Base-by-base conservation (phyloP, 1,140 invertebrate species). In the silkworm (Bombyx mori) region DNA sequence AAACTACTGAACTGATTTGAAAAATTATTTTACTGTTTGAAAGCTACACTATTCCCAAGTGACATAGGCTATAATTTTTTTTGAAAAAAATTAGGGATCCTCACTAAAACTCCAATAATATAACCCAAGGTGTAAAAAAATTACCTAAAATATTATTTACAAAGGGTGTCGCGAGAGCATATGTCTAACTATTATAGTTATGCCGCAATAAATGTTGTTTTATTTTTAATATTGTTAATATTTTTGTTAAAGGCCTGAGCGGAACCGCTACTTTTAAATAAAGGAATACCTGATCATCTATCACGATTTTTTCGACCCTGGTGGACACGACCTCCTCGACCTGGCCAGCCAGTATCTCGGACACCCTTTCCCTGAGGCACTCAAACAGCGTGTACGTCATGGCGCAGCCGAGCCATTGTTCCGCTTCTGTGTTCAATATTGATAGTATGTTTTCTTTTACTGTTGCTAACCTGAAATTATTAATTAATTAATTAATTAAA, bases 351-450 rank as follows among this genome's bases (percentile, higher is more conserved):
- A 96, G 86, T 59, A 97, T 82, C 50, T 94, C 91, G 1, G 91
- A 73, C 35, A 92, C 88, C 77, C 94, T 93, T 77, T 98, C 97
- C 79, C 96, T 97, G 12, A 96, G 89, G 81, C 92, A 96, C 86
- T 99, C 97, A 88, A 99, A 97, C 44, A 99, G 77, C 4, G 96
- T 96, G 73, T 97, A 99, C 1, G 97, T 98, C 95, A 98, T 97
- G 45, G 96, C 94, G 86, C 92, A 94, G 8, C 96, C 97, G 22
- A 97, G 60, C 90, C 93, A 94, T 63, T 94, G 91, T 44, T 93
- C 90, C 0, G 93, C 94, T 82, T 97, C 95, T 47, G 90, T 86
- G n/a, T 89, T 87, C 1, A 96, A 72, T 45, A 90, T 88, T 7
- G 88, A 71, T 12, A 90, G 78, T 58, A 96, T 92, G 73, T 92